Base-by-base conservation (phyloP, 2,113 vertebrate species). In the Podarcis cretensis region DNA sequence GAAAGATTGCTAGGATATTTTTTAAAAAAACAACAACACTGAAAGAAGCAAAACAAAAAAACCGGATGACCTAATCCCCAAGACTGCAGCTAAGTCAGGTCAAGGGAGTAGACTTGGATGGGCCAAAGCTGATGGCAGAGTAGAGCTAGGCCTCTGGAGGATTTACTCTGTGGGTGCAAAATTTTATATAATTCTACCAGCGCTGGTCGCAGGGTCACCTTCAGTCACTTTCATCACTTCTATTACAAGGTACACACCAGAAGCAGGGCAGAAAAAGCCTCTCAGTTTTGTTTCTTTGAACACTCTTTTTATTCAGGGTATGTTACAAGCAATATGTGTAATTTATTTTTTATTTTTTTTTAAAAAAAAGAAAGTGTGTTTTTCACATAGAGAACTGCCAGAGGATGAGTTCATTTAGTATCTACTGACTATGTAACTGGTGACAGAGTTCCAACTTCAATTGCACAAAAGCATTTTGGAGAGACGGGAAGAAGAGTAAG, bases 201-300 rank as follows among this genome's bases (percentile, higher is more conserved):
- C 59, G 83, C 43, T 18, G 12, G 84, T 84, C n/a, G 68, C 35
- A 88, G 83, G 84, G 86, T 93, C 89, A 86, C 83, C 35, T 79
- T 59, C 86, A 89, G 89, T 76, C 32, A 30, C 74, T 87, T 30
- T 23, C 78, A 85, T 85, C 57, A 35, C 68, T 87, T 32, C 43
- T 79, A 20, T 89, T 89, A 57, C 40, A 79, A 71, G 10, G 30
- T 37, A 81, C 13, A 86, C 92, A 78, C 71, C 68, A 37, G 75
- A 87, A 54, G 25, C 0, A 1, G 63, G 48, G n/a, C 48, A 18
- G 14, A 0, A 20, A 66, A 87, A 65, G 43, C 0, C 40, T 71
- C 14, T 77, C 25, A 23, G 6, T 9, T 43, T 30, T 27, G 48
- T 54, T 54, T 12, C 48, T 54, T 54, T 54, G 48, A 10, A 54